phyloP scores from a whole-genome alignment of 2,797 vertebrate species.

The Pangasius djambal region DNA sequence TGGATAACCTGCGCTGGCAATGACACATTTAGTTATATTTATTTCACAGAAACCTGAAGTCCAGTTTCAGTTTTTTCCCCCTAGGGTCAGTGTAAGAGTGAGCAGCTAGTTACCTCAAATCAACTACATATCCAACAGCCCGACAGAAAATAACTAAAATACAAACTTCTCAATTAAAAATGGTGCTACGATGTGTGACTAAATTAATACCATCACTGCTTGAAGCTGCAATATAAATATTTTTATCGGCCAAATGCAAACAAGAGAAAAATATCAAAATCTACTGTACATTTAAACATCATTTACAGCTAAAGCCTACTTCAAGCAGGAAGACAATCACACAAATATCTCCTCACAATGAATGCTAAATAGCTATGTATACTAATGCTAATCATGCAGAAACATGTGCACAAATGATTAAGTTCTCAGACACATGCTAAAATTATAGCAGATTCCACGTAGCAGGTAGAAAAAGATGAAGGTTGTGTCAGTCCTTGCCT shows the following conservation, averaged over 20 bases:
- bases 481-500: conserved; percentile 17
- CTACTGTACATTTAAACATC: background rate
- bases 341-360: background rate
- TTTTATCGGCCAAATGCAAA: background rate
- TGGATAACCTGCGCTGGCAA: background rate
- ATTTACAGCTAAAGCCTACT: background rate
- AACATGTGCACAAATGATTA: background rate
- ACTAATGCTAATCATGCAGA: background rate
- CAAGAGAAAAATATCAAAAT: background rate
- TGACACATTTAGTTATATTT: background rate
- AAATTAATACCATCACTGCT: background rate
- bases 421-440: background rate
- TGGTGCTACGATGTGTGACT: background rate
- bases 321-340: background rate
- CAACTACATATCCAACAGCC: background rate
- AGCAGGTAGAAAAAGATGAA: conserved; percentile 12
- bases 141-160: background rate
- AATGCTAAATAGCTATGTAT: background rate
- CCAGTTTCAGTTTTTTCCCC: background rate
- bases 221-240: background rate
- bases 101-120: background rate
- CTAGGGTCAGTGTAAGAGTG: background rate
- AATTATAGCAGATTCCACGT: background rate
- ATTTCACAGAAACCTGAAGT: background rate
- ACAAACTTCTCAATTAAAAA: background rate